Base-by-base conservation (phyloP, 92 coral and sea anemone species). In the Paragorgia papillata region DNA sequence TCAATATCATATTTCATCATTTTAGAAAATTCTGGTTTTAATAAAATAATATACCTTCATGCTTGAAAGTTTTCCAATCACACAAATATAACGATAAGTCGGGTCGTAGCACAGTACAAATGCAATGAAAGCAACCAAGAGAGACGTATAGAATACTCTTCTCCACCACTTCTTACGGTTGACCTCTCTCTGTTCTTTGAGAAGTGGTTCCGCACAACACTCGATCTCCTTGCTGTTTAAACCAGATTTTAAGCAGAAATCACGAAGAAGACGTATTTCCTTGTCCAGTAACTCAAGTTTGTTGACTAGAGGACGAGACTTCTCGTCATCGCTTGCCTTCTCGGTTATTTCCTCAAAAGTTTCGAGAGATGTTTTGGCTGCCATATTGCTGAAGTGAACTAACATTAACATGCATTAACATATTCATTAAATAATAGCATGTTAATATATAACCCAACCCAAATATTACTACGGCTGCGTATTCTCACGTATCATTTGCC, bases 11-110 rank as follows among this genome's bases (percentile, higher is more conserved):
- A n/a, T n/a, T n/a, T n/a, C n/a, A n/a, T n/a, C n/a, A n/a, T n/a
- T n/a, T n/a, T n/a, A n/a, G n/a, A n/a, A n/a, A n/a, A n/a, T n/a
- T n/a, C n/a, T n/a, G n/a, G n/a, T n/a, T n/a, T n/a, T n/a, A n/a
- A n/a, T n/a, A n/a, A n/a, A n/a, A n/a, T n/a, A n/a, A n/a, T n/a
- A 32, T 70, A 95, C 99, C 97, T 95, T 91, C 86, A 95, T 68
- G 2, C 95, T 84, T 0, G 85, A 61, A 28, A 73, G 76, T 67
- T 95, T 95, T 39, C 90, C 90, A 85, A 88, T 86, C 67, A 95
- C 88, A 77, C 99, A 90, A 22, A 89, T 88, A 73, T 85, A 81
- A 62, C 92, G 87, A 75, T 91, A 95, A 0, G 95, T 88, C 0
- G 99, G 99, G 24, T 84, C 89, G 66, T 83, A 95, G 20, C 77